Base-by-base conservation (phyloP, 1,140 invertebrate genomes). In the Pemphigus obesinymphae region DNA sequence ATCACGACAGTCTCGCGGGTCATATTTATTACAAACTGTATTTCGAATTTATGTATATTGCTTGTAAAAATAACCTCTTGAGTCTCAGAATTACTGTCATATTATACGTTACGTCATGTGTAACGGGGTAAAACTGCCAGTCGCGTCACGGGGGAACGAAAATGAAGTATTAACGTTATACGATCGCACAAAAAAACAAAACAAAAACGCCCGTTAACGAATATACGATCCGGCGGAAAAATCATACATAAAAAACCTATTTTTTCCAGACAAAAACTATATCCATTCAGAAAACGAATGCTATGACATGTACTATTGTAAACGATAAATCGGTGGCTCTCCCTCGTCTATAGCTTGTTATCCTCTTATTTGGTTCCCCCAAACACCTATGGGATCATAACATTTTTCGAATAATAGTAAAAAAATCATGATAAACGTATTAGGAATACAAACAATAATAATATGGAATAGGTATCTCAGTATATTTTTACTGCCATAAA, bases 121-220 rank as follows among this genome's bases (percentile, higher is more conserved):
- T 37, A 45, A 50, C 26, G 43, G 8, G 43, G 10, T 40, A 40
- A 80, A 63, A 63, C 55, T 43, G 40, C 26, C 76, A 7, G 26
- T 2, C 26, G 31, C 37, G 17, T 58, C 50, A n/a, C 73, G 31
- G 6, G 48, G 31, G 73, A 78, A 78, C 11, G 37, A 78, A 31
- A 78, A 78, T 37, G 31, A 55, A 50, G 31, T 43, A 78, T 78
- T 78, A 58, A 55, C 53, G 37, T 76, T 78, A n/a, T 78, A 78
- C n/a, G 53, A 58, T 78, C 48, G 29, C 3, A 72, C 43, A 72
- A n/a, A 50, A 50, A 15, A 34, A 53, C 17, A 34, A 23, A 37
- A 40, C 37, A 8, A 40, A 40, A 8, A 40, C 37, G 37, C 8
- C 50, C 10, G 20, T 34, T 37, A 76, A 76, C n/a, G 31, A n/a